Percentiles rank a stretch among this genome's conserved stretches.
phyloP scores from a whole-genome alignment of 2,797 vertebrate genomes.

The Vipera latastei region DNA sequence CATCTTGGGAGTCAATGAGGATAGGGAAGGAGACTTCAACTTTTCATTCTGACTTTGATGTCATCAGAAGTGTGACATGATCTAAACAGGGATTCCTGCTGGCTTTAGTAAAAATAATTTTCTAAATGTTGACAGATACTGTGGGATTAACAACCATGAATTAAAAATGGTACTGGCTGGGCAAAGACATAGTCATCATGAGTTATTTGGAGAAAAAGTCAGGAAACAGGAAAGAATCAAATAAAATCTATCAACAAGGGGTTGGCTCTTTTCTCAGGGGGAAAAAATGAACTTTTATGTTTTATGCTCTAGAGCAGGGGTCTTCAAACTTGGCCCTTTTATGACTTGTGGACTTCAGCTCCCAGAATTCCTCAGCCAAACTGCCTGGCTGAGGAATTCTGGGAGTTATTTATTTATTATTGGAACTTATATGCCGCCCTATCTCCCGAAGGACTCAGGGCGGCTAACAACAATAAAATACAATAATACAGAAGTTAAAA shows the following conservation, averaged over 20 bases:
- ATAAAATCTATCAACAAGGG: background rate
- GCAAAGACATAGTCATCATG: background rate
- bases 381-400: no score
- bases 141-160: background rate
- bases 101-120: background rate
- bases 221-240: background rate
- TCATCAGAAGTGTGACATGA: background rate
- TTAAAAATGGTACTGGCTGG: background rate
- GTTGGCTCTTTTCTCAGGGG: background rate
- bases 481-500: no score
- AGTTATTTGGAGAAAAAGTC: background rate
- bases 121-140: background rate
- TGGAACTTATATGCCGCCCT: no score
- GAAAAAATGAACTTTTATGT: background rate
- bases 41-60: background rate
- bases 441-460: no score
- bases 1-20: background rate
- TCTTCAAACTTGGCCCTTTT: no score
- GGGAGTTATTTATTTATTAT: no score
- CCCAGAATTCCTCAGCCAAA: no score
- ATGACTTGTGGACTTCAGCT: no score
- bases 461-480: no score
- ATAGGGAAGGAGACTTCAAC: background rate
- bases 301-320: background rate
- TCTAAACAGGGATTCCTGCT: background rate